Base-by-base conservation (phyloP, 2,113 vertebrate species). In the Tetraodon nigroviridis region DNA sequence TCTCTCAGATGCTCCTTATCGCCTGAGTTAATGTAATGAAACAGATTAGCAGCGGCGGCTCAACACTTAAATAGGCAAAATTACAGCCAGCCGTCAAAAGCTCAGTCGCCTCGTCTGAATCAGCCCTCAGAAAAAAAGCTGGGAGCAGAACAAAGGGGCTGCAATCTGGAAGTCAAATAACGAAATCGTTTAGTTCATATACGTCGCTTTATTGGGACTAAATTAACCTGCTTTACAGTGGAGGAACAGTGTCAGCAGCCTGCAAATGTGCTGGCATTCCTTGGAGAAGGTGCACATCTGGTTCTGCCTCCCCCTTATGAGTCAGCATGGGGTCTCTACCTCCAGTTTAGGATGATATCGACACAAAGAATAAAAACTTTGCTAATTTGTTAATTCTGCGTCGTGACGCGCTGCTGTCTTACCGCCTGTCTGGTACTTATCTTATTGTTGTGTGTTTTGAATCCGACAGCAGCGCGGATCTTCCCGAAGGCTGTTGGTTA, bases 361-460 rank as follows among this genome's bases (percentile, higher is more conserved):
- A 12, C 32, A 37, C 32, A 37, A 37, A 37, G 12, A 37, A 11
- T 2, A 12, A 37, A 37, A 37, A 37, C 32, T 37, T 37, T 37
- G 32, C 32, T 46, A 6, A 2, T 46, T 46, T 46, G 61, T 50
- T 54, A 55, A 65, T 55, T 48, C 40, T 24, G 29, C 4, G 27
- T 47, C 16, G 11, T 51, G 46, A 71, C 66, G 59, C 71, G 53
- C 64, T 59, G 47, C n/a, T 51, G 51, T 54, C 60, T 49, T 48
- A 24, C 24, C 58, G 47, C 17, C n/a, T 10, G 6, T 18, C 46
- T 10, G 20, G 14, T 7, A 75, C 79, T 74, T 71, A 51, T 51
- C 60, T 69, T 71, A 78, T 72, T 56, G 64, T 29, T 71, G 67
- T 80, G 78, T 79, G 79, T 79, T 84, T 80, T 71, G 79, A 80